Conservation (phyloP, 2,113 vertebrate species). For the Tychaedon coryphoeus region DNA sequence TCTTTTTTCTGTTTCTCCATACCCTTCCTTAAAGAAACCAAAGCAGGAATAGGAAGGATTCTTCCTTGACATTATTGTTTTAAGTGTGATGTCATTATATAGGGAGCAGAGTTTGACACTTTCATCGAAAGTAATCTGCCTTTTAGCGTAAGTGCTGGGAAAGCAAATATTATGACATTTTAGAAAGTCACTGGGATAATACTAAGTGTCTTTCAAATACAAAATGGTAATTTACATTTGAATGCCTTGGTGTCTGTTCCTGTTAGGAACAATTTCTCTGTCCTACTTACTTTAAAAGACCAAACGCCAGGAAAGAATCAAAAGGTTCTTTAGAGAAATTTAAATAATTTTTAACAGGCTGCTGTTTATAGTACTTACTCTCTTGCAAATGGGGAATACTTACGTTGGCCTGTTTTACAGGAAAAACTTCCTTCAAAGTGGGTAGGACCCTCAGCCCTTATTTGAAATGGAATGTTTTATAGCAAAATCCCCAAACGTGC, state of each 20-base stretch:
- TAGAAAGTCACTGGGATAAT: slow-evolving; percentile 66
- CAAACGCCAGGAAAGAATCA: slow-evolving; percentile 27
- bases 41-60: neutral
- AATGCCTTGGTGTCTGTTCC: slow-evolving; percentile 63
- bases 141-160: slow-evolving; percentile 58
- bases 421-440: neutral
- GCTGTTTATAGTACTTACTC: neutral
- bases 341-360: slow-evolving; percentile 43
- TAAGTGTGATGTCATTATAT: slow-evolving; percentile 42
- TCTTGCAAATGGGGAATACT: neutral
- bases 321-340: slow-evolving; percentile 48
- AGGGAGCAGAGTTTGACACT: slow-evolving; percentile 44
- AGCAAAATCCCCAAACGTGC: neutral
- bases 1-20: neutral
- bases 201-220: slow-evolving; percentile 64
- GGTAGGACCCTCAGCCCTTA: rapidly evolving
- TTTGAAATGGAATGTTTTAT: neutral
- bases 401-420: neutral
- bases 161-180: slow-evolving; percentile 72
- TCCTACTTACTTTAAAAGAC: slow-evolving; percentile 67
- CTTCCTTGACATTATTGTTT: slow-evolving; percentile 20
- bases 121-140: slow-evolving; percentile 39
- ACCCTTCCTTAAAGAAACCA: neutral
- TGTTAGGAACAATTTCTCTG: slow-evolving; percentile 53
- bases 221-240: slow-evolving; percentile 67